Evolutionary conservation across 1,140 invertebrate species (phyloP).

Genomic region (Procambarus clarkii): DNA sequence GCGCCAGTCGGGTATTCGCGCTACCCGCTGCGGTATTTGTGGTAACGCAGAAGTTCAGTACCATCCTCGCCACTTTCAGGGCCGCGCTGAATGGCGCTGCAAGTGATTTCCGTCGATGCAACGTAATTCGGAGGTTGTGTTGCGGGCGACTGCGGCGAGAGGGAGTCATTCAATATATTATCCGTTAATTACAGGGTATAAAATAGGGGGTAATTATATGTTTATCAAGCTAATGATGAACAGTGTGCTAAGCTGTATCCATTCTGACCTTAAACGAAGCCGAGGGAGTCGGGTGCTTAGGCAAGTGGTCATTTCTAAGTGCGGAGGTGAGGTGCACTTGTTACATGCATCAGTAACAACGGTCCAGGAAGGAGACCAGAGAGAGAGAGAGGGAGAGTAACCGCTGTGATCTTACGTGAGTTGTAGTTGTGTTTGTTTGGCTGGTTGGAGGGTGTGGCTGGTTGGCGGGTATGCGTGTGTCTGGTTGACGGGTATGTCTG

Average conservation of each 20-base stretch:
- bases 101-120: too few relatives aligned
- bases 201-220: conserved; percentile 61
- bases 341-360: conserved; percentile 35
- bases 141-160: background rate
- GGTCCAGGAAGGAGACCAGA: conserved; percentile 4
- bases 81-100: too few relatives aligned
- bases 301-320: conserved; percentile 45
- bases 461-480: background rate
- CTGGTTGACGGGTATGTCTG: background rate
- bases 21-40: background rate
- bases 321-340: conserved; percentile 31
- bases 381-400: background rate
- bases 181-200: conserved; percentile 63
- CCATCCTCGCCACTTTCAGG: too few relatives aligned
- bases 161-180: conserved; percentile 61
- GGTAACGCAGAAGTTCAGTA: background rate
- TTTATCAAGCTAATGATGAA: conserved; percentile 64
- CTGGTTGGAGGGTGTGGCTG: background rate
- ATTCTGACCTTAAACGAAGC: conserved; percentile 53
- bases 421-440: background rate
- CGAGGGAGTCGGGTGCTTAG: conserved; percentile 31
- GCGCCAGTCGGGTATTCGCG: background rate
- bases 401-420: background rate
- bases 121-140: too few relatives aligned
- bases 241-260: conserved; percentile 61